A percentile compares a stretch with the other conserved stretches of the same genome.
Conservation (phyloP, 2,888 invertebrate genomes). For the Xestia rhomboidea region DNA sequence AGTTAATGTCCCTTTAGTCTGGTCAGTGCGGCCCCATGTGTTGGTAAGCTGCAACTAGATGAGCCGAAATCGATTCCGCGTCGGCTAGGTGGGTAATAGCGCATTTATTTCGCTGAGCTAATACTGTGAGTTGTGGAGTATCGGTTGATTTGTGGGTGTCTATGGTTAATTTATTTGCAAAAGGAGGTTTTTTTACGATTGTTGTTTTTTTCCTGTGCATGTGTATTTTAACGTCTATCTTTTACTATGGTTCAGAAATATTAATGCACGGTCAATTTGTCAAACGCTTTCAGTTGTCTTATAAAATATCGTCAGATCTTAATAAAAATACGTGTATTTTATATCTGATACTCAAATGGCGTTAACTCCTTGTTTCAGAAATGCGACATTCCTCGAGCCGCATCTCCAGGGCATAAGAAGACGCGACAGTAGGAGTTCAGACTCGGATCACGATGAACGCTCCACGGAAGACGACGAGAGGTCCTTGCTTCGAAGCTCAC, state of each 20-base stretch:
- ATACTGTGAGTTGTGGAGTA: conserved; percentile 42
- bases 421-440: conserved; percentile 87
- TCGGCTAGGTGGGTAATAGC: conserved; percentile 63
- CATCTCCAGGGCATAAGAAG: conserved; percentile 92
- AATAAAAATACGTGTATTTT: background rate
- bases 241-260: background rate
- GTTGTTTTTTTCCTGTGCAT: background rate
- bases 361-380: conserved; percentile 90
- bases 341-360: background rate
- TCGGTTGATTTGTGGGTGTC: conserved; percentile 25
- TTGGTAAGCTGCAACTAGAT: conserved; percentile 74
- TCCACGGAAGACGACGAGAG: conserved; percentile 88
- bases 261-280: background rate
- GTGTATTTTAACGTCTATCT: background rate
- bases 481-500: conserved; percentile 84
- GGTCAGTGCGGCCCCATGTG: conserved; percentile 82
- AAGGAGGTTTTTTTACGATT: background rate
- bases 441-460: conserved; percentile 89
- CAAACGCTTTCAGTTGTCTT: background rate
- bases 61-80: conserved; percentile 77
- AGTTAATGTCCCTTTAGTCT: conserved; percentile 88
- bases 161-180: conserved; percentile 14
- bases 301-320: background rate
- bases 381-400: conserved; percentile 94
- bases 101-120: conserved; percentile 56